Base-by-base conservation (phyloP, 2,888 invertebrate species). In the Cacoxenus indagator region DNA sequence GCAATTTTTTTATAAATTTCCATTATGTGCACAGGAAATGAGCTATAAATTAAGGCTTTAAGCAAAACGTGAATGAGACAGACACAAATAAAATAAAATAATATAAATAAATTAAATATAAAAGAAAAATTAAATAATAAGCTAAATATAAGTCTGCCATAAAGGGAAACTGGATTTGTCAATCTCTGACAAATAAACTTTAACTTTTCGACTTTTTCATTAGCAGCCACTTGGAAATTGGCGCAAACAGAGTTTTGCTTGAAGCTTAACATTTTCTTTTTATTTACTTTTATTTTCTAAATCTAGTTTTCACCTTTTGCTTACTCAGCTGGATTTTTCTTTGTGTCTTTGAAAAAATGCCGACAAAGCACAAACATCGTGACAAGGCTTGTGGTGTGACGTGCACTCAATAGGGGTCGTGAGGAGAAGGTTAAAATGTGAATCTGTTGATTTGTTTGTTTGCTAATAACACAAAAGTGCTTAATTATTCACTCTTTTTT, bases 161-260 rank as follows among this genome's bases (percentile, higher is more conserved):
- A n/a, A n/a, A 8, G 8, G 37, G 14, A 11, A 11, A 11, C 14
- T 37, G 8, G 9, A 8, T 14, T 8, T 37, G 5, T 5, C 37
- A 14, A 11, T 37, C 9, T 8, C 14, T 5, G 8, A 4, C 37
- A 37, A 37, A 14, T 37, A 14, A 37, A 37, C 37, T 37, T 37
- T n/a, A n/a, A n/a, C 11, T 43, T 43, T 31, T 31, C 31, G 43
- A 26, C 45, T n/a, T 45, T 11, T 62, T 62, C 61, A 45, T 62
- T 62, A 62, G 45, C 61, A 43, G 45, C 24, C 22, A 62, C 43
- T 37, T 62, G 61, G 26, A 62, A 62, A 62, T 62, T 62, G 45
- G 24, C 61, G 43, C 45, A 62, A 62, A 59, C 31, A 31, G 17
- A 59, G 31, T 31, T 31, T 59, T 51, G 22, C 51, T 17, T 37